Base-by-base conservation (phyloP, 2,888 invertebrate species). In the Cordylochernes scorpioides region DNA sequence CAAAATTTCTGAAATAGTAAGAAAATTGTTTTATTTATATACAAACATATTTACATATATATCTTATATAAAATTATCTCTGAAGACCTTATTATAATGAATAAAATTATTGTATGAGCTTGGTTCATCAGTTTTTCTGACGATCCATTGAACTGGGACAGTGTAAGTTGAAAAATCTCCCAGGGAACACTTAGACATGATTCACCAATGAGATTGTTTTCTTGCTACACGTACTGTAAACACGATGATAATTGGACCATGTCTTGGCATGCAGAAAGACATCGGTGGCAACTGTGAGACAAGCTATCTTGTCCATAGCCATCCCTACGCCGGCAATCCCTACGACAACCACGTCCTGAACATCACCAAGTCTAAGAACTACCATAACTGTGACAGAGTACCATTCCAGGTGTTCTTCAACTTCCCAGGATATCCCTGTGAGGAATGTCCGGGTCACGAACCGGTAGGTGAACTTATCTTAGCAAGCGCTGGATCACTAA, bases 361-460 rank as follows among this genome's bases (percentile, higher is more conserved):
- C 28, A 36, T 44, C 10, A 44, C 43, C 29, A 44, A 44, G 26
- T 37, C 39, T 17, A 28, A 39, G 24, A 42, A 43, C 32, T 44
- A 39, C 33, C 32, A 39, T 28, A 38, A 42, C 16, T 50, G 50
- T 39, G 27, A 41, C n/a, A 35, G 43, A 5, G 39, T 35, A 18
- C 45, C 46, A 2, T 30, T 30, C 25, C 31, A 31, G 5, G 30
- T 31, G 3, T 38, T 31, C 19, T 30, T 28, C 1, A 24, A 21
- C 4, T 32, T 34, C 30, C 22, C 34, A 9, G 37, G 37, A 18
- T 31, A 32, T 15, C 27, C 32, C 17, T 37, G 34, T 16, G 32
- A 18, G 9, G 5, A 28, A 4, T 28, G 30, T 7, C 27, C 30
- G 3, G 22, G 27, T 8, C 28, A 34, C 15, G 25, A 29, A 30